Conservation (phyloP, 2,113 vertebrate genomes). For the Hippopotamus amphibius region DNA sequence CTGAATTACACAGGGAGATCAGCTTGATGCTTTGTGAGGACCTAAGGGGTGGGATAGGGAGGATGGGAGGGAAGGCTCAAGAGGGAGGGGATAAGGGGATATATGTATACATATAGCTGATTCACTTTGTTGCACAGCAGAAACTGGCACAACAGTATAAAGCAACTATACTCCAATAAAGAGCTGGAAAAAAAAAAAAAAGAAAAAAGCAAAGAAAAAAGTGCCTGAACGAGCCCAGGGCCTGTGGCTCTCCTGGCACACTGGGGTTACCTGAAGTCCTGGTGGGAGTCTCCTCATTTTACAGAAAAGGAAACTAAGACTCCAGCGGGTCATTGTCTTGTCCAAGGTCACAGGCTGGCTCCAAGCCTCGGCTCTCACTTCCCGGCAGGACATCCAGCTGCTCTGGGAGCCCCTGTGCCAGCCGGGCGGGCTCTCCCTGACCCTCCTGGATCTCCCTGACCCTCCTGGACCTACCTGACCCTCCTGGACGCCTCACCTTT, state of each 20-base stretch:
- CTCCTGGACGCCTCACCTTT: too few species aligned
- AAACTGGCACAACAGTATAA: too few species aligned
- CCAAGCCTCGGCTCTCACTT: neutral
- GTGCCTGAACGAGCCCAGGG: neutral
- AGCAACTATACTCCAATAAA: too few species aligned
- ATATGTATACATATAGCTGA: too few species aligned
- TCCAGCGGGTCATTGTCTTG: neutral
- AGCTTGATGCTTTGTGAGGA: too few species aligned
- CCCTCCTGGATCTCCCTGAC: accelerated
- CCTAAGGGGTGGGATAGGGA: too few species aligned
- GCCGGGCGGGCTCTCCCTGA: too few species aligned
- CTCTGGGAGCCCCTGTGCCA: neutral
- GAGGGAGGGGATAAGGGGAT: too few species aligned
- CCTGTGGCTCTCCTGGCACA: neutral
- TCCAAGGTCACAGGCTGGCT: neutral
- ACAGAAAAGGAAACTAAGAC: neutral
- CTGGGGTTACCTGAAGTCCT: neutral
- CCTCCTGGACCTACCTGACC: accelerated
- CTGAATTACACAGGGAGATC: too few species aligned
- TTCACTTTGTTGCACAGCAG: too few species aligned
- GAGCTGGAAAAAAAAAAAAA: too few species aligned
- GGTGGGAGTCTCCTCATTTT: neutral
- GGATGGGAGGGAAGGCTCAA: too few species aligned
- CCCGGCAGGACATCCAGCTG: accelerated
- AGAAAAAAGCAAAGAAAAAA: neutral